Evolutionary conservation across 2,113 vertebrate genomes (phyloP), one percentile per base, ranked within the genome.

Genomic region (Phrynocephalus versicolor): DNA sequence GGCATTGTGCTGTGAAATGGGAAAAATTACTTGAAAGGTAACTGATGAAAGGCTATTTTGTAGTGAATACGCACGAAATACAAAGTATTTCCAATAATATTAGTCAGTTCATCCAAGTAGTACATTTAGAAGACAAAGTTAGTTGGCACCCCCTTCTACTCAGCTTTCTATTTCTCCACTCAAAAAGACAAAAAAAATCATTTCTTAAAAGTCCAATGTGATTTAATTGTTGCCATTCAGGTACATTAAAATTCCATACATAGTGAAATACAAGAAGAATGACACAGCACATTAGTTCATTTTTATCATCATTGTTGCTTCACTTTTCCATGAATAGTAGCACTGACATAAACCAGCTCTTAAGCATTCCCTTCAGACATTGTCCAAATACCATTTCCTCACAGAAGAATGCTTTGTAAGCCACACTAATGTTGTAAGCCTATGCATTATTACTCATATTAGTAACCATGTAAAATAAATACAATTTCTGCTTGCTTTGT

Each of bases 351-450:
- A 90, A 91, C 93, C 87, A 95, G 87, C 88, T 92, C 75, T 91
- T 93, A 95, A 95, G 90, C 94, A 95, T 94, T 90, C 91, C 93
- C 88, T 93, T 81, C 84, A 93, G 91, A 82, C 90, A 91, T 91
- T 91, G 90, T 95, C 88, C 70, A 91, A 97, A 93, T 93, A 96
- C 94, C 94, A 84, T 94, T 91, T 94, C 1, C n/a, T 95, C 94
- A 94, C 90, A 90, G 89, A 95, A 92, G 90, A 94, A 93, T 91
- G 82, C n/a, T 71, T 89, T 88, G 70, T 83, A 88, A 89, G 58
- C 78, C 83, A 86, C 85, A 88, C 91, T 83, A 90, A 94, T 64
- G 58, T 57, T 95, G 93, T 87, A 95, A 96, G 94, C 70, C 77
- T 87, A 91, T 88, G 79, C 76, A 85, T 90, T 94, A n/a, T 25